Evolutionary conservation across 2,888 invertebrate genomes (phyloP), one percentile per base, ranked within the genome.

Genomic region (Platycheirus albimanus): DNA sequence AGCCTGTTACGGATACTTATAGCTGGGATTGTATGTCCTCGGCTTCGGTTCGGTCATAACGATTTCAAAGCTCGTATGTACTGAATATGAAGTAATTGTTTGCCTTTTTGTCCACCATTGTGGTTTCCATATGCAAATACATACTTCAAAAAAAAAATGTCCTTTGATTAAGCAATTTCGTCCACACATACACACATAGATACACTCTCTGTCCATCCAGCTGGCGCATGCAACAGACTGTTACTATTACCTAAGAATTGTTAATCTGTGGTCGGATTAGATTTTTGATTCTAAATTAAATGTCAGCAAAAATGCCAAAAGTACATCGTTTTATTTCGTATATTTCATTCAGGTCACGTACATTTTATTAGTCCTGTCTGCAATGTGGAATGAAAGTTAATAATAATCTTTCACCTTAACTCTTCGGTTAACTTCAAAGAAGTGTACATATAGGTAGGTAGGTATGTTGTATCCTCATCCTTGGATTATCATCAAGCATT

Each of bases 51-150:
- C 30, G 30, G 45, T 15, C 24, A 61, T 61, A 45, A 28, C 5
- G 30, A 17, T 10, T 45, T n/a, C n/a, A n/a, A n/a, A n/a, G n/a
- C n/a, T n/a, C n/a, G n/a, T n/a, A n/a, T 69, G 45, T 43, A 74
- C 72, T 83, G 83, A 83, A 83, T 83, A 78, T 78, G 72, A 83
- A 78, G 83, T 83, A 83, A 83, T 83, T 78, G 78, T 69, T 78
- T 49, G 72, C 43, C 64, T 64, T 67, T 83, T 58, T 52, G 56
- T 49, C 43, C 56, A 43, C 30, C 38, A 63, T 74, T 78, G 83
- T 72, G 72, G 72, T 78, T 63, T 17, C 33, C 61, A 64, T 66
- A 83, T 78, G 83, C 67, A 77, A 67, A 20, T 43, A 20, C 36
- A 33, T 24, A 64, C 30, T 7, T 33, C 5, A 20, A 17, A 33